Base-by-base conservation (phyloP, 2,888 invertebrate species). In the Campoplex capitator region DNA sequence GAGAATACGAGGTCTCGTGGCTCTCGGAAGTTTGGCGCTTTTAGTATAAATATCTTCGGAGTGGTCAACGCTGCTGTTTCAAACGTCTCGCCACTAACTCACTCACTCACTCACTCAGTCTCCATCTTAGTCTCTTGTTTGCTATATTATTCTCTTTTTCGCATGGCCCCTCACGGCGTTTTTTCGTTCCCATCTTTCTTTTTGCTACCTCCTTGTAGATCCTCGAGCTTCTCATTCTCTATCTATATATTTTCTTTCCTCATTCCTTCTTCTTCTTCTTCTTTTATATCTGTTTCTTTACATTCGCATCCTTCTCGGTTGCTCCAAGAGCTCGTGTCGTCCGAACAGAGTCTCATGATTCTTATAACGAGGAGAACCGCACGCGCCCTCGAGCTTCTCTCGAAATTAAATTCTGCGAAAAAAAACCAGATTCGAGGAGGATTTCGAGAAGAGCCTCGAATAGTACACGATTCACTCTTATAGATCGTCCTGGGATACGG, bases 281-380 rank as follows among this genome's bases (percentile, higher is more conserved):
- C 56, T 73, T 76, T 68, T 74, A 73, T 76, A 73, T 76, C 71
- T 54, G 48, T 71, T 73, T 68, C 82, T 58, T 23, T 38, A 51
- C 68, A 51, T 85, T 82, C 73, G 45, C 48, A 68, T 67, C 54
- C 45, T 48, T 38, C 67, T 71, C 70, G 58, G 51, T 56, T 74
- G 38, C 73, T 38, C 78, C 58, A 18, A 9, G 62, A 65, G 65
- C 62, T 76, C 82, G 78, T 78, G 78, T 79, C 80, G 73, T 83
- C 80, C 80, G 28, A 56, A 67, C 68, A 83, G 80, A 83, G 65
- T 76, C 86, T 83, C 83, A 80, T 82, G 83, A 74, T 86, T 76
- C 83, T 78, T 86, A 83, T 88, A 88, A 88, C 88, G 88, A 88
- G 86, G 83, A 80, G 86, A 88, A 84, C 87, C 88, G 88, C 88